These are phyloP conservation scores for Orthonyx spaldingii DNA, from an alignment of 2,113 vertebrate species.

Conservation along the genomic window DNA sequence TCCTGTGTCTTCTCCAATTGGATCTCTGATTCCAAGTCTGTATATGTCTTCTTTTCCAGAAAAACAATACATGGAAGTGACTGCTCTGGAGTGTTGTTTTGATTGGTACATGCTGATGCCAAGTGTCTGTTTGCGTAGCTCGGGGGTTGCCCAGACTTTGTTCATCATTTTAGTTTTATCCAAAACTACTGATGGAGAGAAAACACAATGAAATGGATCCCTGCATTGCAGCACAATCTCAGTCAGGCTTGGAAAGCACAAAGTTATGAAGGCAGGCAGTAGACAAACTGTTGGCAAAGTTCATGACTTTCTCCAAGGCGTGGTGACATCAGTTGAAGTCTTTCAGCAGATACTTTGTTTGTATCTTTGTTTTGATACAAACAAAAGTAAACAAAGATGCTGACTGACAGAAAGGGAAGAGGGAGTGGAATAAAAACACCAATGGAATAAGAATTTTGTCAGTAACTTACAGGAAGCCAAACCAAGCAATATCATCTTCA, in stretches of 20 bases:
- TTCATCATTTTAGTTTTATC: neutral
- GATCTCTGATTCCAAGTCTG: neutral
- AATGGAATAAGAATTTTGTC: neutral
- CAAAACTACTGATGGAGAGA: neutral
- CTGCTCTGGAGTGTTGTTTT: neutral
- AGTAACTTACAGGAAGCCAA: neutral
- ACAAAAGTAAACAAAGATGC: neutral
- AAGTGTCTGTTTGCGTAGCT: neutral
- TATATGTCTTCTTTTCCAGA: neutral
- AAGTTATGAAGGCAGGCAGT: neutral
- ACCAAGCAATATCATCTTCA: neutral
- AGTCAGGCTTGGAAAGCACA: neutral
- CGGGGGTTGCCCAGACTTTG: neutral
- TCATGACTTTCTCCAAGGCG: neutral
- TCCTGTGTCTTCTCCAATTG: neutral
- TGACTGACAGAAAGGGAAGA: neutral
- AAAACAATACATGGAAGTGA: neutral
- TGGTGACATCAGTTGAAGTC: neutral
- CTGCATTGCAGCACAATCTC: neutral
- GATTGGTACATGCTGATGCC: neutral
- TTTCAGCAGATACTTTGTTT: neutral
- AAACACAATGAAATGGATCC: neutral
- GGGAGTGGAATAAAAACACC: neutral
- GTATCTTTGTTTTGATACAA: neutral
- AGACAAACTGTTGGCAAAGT: neutral